Percentiles rank a stretch among this genome's conserved stretches.
These are phyloP conservation scores for Alcis repandata DNA, from an alignment of 2,888 invertebrate species.

Conservation along the genomic window DNA sequence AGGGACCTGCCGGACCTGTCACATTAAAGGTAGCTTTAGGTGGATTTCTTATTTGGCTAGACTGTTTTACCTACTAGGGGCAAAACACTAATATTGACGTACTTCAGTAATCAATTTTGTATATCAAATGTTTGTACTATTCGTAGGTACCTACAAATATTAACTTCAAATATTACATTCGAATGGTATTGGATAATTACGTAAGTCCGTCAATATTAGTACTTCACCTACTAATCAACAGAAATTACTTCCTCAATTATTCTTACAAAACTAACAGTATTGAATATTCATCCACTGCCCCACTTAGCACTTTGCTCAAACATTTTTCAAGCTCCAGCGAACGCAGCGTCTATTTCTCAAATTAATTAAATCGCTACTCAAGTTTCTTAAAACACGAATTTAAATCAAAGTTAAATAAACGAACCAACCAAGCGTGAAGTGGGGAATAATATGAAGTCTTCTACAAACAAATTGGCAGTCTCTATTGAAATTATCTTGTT, in stretches of 20 bases:
- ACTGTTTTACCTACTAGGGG: no score
- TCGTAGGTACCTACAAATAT: no score
- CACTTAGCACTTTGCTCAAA: conserved; percentile 3
- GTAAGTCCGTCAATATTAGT: not conserved
- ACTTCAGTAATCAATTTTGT: no score
- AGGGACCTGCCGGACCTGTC: no score
- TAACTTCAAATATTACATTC: no score
- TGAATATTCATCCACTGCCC: conserved; percentile 12
- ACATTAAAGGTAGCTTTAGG: no score
- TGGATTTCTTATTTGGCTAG: not conserved
- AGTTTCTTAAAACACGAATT: conserved; percentile 49
- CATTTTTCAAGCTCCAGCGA: conserved; percentile 35
- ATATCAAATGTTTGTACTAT: no score
- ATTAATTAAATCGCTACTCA: conserved; percentile 47
- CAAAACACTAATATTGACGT: no score
- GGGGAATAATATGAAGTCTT: conserved; percentile 57
- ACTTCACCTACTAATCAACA: not conserved
- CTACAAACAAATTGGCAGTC: conserved; percentile 57
- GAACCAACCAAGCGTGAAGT: conserved; percentile 51
- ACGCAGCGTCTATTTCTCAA: conserved; percentile 33
- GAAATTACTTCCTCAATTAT: not conserved
- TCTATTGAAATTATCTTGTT: conserved; percentile 65
- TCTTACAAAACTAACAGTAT: conserved; percentile 6
- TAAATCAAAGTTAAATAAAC: conserved; percentile 51
- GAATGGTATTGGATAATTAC: not conserved